Conservation (phyloP, 2,888 invertebrate genomes). For the Cheiracanthium punctorium region DNA sequence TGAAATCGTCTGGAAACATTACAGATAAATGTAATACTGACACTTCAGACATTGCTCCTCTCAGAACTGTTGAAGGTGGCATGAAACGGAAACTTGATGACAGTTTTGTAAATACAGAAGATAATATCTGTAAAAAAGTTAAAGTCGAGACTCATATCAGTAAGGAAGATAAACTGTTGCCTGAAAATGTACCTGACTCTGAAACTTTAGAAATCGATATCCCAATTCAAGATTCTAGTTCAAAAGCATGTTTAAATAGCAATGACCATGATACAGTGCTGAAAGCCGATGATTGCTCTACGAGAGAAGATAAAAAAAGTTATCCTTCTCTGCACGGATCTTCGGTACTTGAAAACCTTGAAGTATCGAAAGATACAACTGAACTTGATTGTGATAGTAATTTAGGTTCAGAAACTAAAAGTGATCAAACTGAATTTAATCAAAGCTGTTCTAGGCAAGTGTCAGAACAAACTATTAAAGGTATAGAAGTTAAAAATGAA, state of each 20-base stretch:
- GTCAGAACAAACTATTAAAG: background rate
- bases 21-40: too few relatives aligned
- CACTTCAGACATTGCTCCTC: background rate
- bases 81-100: background rate
- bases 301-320: background rate
- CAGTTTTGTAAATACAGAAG: background rate
- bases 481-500: background rate
- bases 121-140: background rate
- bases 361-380: background rate
- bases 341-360: background rate
- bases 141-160: conserved; percentile 11
- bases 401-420: background rate
- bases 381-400: background rate
- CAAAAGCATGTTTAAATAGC: background rate
- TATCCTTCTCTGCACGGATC: background rate
- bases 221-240: background rate
- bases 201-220: background rate
- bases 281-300: too few relatives aligned
- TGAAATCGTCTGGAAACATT: background rate
- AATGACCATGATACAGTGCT: background rate
- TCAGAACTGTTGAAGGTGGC: background rate
- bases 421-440: background rate
- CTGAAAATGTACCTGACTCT: background rate
- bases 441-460: background rate
- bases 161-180: background rate